Conservation (phyloP, 2,797 vertebrate genomes). For the Peromyscus nudipes region DNA sequence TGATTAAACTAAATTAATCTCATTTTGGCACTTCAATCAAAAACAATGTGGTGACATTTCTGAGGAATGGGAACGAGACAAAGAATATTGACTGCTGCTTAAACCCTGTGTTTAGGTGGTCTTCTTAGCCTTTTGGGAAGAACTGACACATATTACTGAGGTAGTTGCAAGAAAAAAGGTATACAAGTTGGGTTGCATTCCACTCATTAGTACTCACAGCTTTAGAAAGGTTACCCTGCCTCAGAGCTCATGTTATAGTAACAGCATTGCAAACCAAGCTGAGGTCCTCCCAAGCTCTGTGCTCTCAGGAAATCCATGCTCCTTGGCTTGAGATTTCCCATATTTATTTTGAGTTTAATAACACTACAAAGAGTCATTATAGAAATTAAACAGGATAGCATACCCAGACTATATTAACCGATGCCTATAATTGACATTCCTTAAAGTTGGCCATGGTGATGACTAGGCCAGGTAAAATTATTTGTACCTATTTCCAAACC, state of each 20-base stretch:
- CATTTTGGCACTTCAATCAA: background rate
- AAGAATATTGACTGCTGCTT: background rate
- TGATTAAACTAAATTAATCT: conserved; percentile 23
- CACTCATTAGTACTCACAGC: background rate
- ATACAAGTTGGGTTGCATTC: background rate
- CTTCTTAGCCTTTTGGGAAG: background rate
- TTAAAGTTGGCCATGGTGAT: background rate
- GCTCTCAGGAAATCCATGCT: background rate
- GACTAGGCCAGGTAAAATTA: background rate
- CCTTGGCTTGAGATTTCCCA: background rate
- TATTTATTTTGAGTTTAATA: conserved; percentile 2
- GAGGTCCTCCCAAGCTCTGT: background rate
- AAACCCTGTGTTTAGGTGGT: background rate
- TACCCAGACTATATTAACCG: background rate
- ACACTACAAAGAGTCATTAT: background rate
- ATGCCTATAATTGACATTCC: background rate
- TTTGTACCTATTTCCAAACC: background rate
- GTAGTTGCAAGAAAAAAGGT: background rate
- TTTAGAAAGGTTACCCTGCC: background rate
- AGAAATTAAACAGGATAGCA: background rate
- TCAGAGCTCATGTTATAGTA: background rate
- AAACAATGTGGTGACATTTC: background rate
- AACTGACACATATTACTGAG: background rate
- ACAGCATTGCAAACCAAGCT: background rate
- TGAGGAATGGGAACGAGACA: background rate